Percentiles rank a stretch among this genome's conserved stretches.
These are phyloP conservation scores for Lithodes maja DNA, from an alignment of 2,888 invertebrate species.

Conservation along the genomic window DNA sequence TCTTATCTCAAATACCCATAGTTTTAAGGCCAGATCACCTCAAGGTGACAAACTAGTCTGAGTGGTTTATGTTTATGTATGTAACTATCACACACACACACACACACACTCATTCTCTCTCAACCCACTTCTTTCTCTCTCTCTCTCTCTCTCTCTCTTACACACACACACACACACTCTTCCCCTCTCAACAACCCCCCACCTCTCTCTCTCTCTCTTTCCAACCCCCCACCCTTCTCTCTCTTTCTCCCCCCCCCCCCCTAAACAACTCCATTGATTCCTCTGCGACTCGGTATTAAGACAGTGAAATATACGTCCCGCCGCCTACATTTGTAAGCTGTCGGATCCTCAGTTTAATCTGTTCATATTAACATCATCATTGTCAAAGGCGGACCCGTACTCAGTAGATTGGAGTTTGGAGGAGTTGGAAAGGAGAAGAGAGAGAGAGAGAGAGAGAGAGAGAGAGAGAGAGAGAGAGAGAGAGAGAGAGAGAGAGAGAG, in stretches of 20 bases:
- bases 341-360: slow-evolving; percentile 61
- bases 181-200: not conserved
- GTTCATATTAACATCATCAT: slow-evolving; percentile 67
- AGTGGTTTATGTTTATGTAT: too few relatives aligned
- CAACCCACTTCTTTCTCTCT: not conserved
- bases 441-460: slow-evolving; percentile 15
- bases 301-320: slow-evolving; percentile 61
- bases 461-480: slow-evolving; percentile 27
- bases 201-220: not conserved
- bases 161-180: not conserved
- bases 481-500: slow-evolving; percentile 28
- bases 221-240: not conserved
- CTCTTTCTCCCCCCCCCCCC: not conserved
- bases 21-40: not conserved
- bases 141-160: not conserved
- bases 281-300: slow-evolving; percentile 40
- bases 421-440: not conserved
- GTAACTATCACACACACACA: too few relatives aligned
- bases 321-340: slow-evolving; percentile 61
- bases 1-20: not conserved
- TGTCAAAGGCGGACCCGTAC: slow-evolving; percentile 53
- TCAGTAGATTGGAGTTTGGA: slow-evolving; percentile 36
- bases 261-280: slow-evolving; percentile 29
- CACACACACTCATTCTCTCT: not conserved
- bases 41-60: not conserved